These are phyloP conservation scores for Homarus gammarus DNA, from an alignment of 2,888 invertebrate species.

Conservation along the genomic window DNA sequence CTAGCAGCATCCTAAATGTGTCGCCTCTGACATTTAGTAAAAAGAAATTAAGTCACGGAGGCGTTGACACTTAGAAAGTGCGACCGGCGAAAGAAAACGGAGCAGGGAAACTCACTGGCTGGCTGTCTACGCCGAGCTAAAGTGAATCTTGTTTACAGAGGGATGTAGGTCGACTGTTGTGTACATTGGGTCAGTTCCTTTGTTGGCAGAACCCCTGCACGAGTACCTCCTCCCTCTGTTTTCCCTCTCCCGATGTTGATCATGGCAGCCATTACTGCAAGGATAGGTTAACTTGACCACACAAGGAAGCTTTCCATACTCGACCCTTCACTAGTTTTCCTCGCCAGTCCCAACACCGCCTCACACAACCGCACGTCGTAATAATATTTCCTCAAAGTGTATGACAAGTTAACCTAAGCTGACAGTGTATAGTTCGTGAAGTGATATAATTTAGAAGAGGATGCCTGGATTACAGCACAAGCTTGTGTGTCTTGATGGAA, in stretches of 20 bases:
- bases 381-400: no score
- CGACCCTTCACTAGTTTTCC: no score
- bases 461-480: no score
- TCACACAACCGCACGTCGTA: no score
- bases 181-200: conserved; percentile 12
- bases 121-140: neutral
- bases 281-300: no score
- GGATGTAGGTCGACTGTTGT: neutral
- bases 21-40: conserved; percentile 7
- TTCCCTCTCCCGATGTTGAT: neutral
- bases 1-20: neutral
- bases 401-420: no score
- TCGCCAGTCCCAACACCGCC: no score
- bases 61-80: conserved; percentile 26
- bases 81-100: conserved; percentile 27
- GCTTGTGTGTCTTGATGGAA: no score
- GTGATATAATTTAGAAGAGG: no score
- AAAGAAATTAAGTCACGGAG: conserved; percentile 36
- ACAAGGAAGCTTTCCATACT: no score
- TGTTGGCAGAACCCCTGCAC: conserved; percentile 17
- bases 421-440: no score
- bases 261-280: no score
- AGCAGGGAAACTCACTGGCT: conserved; percentile 17
- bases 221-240: neutral
- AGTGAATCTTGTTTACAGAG: neutral